Base-by-base conservation (phyloP, 1,140 invertebrate genomes). In the Coelopa frigida region DNA sequence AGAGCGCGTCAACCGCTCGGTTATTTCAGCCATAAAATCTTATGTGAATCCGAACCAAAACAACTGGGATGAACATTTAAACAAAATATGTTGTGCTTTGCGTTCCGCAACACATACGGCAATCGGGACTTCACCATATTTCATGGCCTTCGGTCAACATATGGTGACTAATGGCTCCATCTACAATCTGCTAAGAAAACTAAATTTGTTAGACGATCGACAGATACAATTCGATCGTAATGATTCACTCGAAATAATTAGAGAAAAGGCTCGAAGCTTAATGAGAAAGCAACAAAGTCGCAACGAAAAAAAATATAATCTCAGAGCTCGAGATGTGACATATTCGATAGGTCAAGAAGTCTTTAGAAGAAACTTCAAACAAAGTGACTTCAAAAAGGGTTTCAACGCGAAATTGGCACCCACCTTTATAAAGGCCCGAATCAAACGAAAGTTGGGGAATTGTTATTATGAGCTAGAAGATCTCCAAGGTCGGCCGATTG, bases 31-130 rank as follows among this genome's bases (percentile, higher is more conserved):
- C 6, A 46, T 46, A 24, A 26, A 20, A 38, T 5, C 32, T 6
- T 46, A 38, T 22, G 23, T 46, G 18, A 8, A 21, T 24, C 44
- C 23, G 10, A n/a, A 37, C 29, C 44, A 46, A 38, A 10, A 24
- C 14, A 29, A 46, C 26, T 46, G 44, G 44, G 44, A 46, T 29
- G n/a, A n/a, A n/a, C n/a, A n/a, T n/a, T n/a, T n/a, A n/a, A n/a
- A n/a, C n/a, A n/a, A n/a, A n/a, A n/a, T n/a, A n/a, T n/a, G n/a
- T n/a, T n/a, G n/a, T n/a, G n/a, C n/a, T n/a, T n/a, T n/a, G n/a
- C n/a, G n/a, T n/a, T n/a, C n/a, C n/a, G n/a, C n/a, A n/a, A n/a
- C n/a, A n/a, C n/a, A n/a, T n/a, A n/a, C n/a, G n/a, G n/a, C n/a
- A n/a, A n/a, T n/a, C n/a, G n/a, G n/a, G n/a, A n/a, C n/a, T n/a